Base-by-base conservation (phyloP, 2,888 invertebrate genomes). In the Ormyrus rosae region DNA sequence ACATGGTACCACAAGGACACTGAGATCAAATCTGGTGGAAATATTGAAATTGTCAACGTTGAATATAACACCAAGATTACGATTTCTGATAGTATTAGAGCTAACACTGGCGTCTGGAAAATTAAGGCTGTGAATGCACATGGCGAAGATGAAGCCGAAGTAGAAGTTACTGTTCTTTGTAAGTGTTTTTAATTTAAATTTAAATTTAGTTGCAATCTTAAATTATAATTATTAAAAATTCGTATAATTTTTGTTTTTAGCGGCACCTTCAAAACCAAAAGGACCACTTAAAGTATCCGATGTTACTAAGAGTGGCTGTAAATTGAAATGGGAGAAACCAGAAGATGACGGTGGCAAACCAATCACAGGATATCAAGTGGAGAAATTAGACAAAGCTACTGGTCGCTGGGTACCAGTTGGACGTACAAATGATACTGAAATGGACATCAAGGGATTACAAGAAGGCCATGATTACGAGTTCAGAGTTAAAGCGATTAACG, bases 321-420 rank as follows among this genome's bases (percentile, higher is more conserved):
- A 97, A 89, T 92, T 98, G 70, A 94, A 96, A 84, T 98, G 98
- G 98, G 95, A 97, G 86, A 97, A 97, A 86, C 98, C 98, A 0
- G 96, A 97, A 86, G 97, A 98, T 89, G 98, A 98, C 91, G 98
- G 98, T 86, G 99, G 99, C 86, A 96, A 96, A 91, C 97, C 97
- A 10, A 93, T 97, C 34, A 96, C 96, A n/a, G 96, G 96, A 81
- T 98, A 98, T 89, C 95, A 96, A 83, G 95, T 99, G 0, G 99
- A 98, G 90, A 98, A 98, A 90, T 93, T 98, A 83, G 99, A 99
- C 91, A 95, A 96, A 83, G 95, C 95, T 0, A 97, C 97, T 65
- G 98, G 98, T 13, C 94, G 96, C 84, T 98, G 97, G 98, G 96
- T 97, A 81, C 98, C 98, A 48, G 97, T 98, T 74, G 98, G 98